Conservation (phyloP, 2,797 vertebrate species). For the Hoplostethus atlanticus region DNA sequence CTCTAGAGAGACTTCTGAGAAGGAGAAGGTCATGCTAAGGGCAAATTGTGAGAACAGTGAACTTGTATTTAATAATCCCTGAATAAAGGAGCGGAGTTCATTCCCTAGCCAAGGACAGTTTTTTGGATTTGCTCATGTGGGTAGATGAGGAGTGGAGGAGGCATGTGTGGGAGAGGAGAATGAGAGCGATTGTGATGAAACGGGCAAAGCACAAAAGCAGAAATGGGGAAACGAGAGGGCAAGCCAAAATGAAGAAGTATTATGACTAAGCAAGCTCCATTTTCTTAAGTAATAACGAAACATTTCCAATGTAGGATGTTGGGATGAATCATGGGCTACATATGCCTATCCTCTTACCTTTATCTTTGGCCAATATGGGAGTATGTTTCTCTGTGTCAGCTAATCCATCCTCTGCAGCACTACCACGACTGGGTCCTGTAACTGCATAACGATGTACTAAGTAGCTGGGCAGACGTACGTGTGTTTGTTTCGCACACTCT, state of each 20-base stretch:
- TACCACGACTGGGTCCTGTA: neutral
- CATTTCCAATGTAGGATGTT: slow-evolving; percentile 10
- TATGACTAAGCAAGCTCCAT: neutral
- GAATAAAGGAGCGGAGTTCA: neutral
- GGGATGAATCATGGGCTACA: slow-evolving; percentile 18
- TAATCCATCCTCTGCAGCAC: neutral
- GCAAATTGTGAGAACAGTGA: neutral
- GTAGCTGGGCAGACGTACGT: neutral
- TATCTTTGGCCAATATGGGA: slow-evolving; percentile 2
- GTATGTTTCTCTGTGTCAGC: neutral
- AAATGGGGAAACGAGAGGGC: neutral
- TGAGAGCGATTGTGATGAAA: slow-evolving; percentile 9
- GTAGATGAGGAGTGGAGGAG: slow-evolving; percentile 8
- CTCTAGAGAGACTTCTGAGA: neutral
- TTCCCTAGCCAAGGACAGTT: neutral
- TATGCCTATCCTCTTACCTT: neutral
- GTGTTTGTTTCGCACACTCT: neutral
- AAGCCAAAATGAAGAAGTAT: neutral
- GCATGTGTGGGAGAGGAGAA: slow-evolving; percentile 20
- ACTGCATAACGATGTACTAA: neutral
- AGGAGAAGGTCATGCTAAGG: neutral
- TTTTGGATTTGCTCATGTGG: neutral
- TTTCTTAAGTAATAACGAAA: slow-evolving; percentile 16
- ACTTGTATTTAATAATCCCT: neutral
- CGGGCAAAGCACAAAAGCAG: neutral